Conservation (phyloP, 2,797 vertebrate genomes). For the Pantherophis alleghaniensis region DNA sequence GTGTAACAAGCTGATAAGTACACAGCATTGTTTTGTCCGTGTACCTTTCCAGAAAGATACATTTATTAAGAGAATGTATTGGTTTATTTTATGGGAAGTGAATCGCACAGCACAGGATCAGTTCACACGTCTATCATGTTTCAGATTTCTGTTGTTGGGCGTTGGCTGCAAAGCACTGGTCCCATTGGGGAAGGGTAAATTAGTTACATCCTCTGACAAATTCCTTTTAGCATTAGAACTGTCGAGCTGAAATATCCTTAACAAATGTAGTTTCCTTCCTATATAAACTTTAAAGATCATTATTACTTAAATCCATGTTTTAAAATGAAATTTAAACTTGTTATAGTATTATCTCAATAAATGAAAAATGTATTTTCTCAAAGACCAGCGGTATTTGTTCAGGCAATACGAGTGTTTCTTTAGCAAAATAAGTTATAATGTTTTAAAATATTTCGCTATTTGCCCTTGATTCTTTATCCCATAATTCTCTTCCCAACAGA, state of each 20-base stretch:
- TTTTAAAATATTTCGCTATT: neutral
- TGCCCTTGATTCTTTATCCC: neutral
- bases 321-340: neutral
- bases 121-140: neutral
- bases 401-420: neutral
- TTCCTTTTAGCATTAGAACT: neutral
- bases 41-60: constrained; percentile 1
- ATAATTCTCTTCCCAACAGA: neutral
- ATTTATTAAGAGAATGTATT: neutral
- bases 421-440: neutral
- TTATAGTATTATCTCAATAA: neutral
- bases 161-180: neutral
- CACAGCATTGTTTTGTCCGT: neutral
- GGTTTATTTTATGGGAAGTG: neutral
- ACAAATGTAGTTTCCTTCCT: neutral
- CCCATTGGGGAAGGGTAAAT: neutral
- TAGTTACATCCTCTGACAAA: neutral
- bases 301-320: neutral
- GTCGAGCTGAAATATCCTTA: neutral
- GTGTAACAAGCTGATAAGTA: neutral
- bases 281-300: neutral
- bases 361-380: neutral
- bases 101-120: neutral
- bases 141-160: neutral
- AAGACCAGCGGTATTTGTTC: neutral